These are phyloP conservation scores for Apodemia mormo DNA, from an alignment of 2,888 invertebrate species.

Conservation along the genomic window DNA sequence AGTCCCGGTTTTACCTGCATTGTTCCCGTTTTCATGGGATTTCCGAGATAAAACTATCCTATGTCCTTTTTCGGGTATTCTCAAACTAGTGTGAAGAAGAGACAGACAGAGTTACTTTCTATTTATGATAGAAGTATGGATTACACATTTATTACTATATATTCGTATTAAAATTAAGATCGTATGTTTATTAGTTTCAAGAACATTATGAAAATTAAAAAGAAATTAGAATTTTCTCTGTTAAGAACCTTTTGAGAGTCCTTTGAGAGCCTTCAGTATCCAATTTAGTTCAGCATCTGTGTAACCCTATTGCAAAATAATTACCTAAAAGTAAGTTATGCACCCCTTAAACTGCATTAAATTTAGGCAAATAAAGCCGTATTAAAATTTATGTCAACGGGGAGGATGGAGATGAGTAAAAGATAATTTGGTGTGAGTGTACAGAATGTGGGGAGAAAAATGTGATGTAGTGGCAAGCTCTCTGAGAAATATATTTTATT, in stretches of 20 bases:
- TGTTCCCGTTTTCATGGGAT: no score
- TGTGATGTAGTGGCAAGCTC: conserved; percentile 46
- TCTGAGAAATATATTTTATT: conserved; percentile 40
- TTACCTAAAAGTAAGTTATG: conserved; percentile 71
- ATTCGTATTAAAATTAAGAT: no score
- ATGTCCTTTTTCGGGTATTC: no score
- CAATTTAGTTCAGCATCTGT: conserved; percentile 70
- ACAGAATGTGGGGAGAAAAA: conserved; percentile 47
- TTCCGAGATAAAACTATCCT: no score
- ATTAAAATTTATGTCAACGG: conserved; percentile 7
- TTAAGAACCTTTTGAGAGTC: conserved; percentile 45
- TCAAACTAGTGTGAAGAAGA: no score
- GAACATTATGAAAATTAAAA: no score
- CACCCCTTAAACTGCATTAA: conserved; percentile 77
- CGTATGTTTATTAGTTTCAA: no score
- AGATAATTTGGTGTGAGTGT: conserved; percentile 64
- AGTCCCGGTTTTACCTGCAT: no score
- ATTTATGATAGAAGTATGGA: no score
- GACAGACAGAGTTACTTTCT: no score
- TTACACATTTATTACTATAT: no score
- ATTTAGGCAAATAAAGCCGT: conserved; percentile 69
- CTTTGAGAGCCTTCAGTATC: conserved; percentile 48
- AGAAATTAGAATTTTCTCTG: conserved; percentile 45
- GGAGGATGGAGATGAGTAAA: conserved; percentile 36
- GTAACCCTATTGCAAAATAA: conserved; percentile 76